phyloP scores from a whole-genome alignment of 1,140 invertebrate genomes.

The Achroia grisella region DNA sequence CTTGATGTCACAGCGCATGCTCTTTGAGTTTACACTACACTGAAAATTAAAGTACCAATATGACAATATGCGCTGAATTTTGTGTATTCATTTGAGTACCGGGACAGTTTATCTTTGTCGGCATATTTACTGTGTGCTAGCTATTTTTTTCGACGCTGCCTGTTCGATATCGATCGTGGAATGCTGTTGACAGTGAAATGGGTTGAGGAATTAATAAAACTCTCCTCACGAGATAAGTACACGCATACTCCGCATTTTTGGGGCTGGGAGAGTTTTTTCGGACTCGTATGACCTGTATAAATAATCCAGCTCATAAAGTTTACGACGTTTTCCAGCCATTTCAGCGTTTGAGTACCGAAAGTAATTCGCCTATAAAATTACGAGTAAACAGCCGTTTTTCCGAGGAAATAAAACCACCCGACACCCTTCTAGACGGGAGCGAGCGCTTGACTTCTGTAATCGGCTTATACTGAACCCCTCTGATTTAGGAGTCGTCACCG shows the following conservation, averaged over 20 bases:
- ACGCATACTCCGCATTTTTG: slow-evolving; percentile 39
- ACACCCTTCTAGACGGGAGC: background rate
- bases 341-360: slow-evolving; percentile 60
- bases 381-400: slow-evolving; percentile 67
- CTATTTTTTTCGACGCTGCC: slow-evolving; percentile 34
- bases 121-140: slow-evolving; percentile 39
- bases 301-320: slow-evolving; percentile 56
- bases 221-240: slow-evolving; percentile 35
- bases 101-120: slow-evolving; percentile 54
- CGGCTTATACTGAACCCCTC: slow-evolving; percentile 54
- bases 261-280: slow-evolving; percentile 4
- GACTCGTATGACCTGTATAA: slow-evolving; percentile 31
- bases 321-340: slow-evolving; percentile 53
- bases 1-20: slow-evolving; percentile 46
- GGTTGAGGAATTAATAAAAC: slow-evolving; percentile 68
- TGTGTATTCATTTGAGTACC: slow-evolving; percentile 33
- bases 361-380: slow-evolving; percentile 66
- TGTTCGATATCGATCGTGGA: slow-evolving; percentile 50
- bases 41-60: slow-evolving; percentile 63
- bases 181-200: slow-evolving; percentile 68
- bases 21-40: slow-evolving; percentile 68
- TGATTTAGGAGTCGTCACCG: slow-evolving; percentile 36
- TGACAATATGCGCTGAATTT: slow-evolving; percentile 56
- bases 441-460: slow-evolving; percentile 61
- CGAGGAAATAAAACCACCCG: slow-evolving; percentile 58